These are phyloP conservation scores for Andrena cerasifolii DNA, from an alignment of 1,140 invertebrate species.

Conservation along the genomic window DNA sequence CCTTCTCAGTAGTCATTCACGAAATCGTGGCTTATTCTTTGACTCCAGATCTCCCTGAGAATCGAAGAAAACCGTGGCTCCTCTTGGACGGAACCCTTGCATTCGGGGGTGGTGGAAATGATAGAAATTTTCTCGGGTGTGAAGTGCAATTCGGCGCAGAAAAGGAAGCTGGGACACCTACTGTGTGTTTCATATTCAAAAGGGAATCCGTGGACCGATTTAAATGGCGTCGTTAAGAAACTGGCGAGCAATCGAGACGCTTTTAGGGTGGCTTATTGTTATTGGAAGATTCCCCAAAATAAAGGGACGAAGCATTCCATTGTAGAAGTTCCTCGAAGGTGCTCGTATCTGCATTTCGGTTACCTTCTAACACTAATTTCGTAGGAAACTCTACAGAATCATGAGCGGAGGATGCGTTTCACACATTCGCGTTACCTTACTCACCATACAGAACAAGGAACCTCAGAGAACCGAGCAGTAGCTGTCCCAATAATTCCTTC, in stretches of 20 bases:
- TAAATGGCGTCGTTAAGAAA: not conserved
- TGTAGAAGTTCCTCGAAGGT: not conserved
- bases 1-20: not conserved
- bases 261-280: not conserved
- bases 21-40: not conserved
- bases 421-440: too few relatives aligned
- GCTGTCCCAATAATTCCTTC: too few relatives aligned
- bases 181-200: conserved; percentile 37
- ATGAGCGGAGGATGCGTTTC: too few relatives aligned
- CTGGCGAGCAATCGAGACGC: not conserved
- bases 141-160: conserved; percentile 20
- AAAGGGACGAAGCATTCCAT: not conserved
- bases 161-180: conserved; percentile 26
- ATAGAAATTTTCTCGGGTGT: conserved; percentile 23
- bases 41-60: not conserved
- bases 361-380: too few relatives aligned
- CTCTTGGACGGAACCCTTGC: not conserved
- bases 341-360: not conserved
- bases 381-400: too few relatives aligned
- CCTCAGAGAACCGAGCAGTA: too few relatives aligned
- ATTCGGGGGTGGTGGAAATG: not conserved
- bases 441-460: too few relatives aligned
- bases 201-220: conserved; percentile 8
- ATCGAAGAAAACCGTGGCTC: not conserved
- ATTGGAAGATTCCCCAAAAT: not conserved